These are phyloP conservation scores for Timema cristinae DNA, from an alignment of 2,888 invertebrate species.

Conservation along the genomic window DNA sequence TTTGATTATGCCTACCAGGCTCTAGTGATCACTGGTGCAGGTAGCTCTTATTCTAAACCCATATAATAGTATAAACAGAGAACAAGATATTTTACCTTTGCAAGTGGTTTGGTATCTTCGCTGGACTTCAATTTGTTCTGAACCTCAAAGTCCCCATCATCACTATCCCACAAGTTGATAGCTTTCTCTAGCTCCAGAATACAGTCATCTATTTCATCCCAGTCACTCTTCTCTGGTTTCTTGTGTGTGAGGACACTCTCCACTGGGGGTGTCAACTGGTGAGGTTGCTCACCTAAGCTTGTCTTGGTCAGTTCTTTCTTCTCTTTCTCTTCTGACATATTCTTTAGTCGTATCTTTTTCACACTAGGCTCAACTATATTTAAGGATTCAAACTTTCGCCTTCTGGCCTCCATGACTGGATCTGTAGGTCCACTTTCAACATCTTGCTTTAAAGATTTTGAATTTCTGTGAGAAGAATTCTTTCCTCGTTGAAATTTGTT, in stretches of 20 bases:
- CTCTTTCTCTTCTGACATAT: constrained; percentile 7
- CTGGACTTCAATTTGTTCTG: neutral
- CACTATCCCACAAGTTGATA: constrained; percentile 8
- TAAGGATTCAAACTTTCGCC: constrained; percentile 51
- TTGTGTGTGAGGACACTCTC: neutral
- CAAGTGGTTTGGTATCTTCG: too few relatives aligned
- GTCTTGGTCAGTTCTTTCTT: neutral
- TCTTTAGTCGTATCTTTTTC: constrained; percentile 50
- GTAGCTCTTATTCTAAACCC: too few relatives aligned
- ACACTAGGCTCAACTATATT: constrained; percentile 46
- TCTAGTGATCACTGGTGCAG: too few relatives aligned
- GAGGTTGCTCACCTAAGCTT: too few relatives aligned
- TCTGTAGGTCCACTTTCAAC: constrained; percentile 37
- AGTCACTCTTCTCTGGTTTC: constrained; percentile 10
- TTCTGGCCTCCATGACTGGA: constrained; percentile 51
- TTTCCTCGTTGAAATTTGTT: neutral
- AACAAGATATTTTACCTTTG: too few relatives aligned
- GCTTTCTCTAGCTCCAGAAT: constrained; percentile 8
- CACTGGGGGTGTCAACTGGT: too few relatives aligned
- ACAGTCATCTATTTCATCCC: constrained; percentile 8
- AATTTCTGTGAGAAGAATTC: neutral
- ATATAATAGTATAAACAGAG: too few relatives aligned
- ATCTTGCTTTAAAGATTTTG: neutral
- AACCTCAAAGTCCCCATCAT: constrained; percentile 5
- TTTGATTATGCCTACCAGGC: too few relatives aligned